These are phyloP conservation scores for Rhynchomys soricoides DNA, from an alignment of 2,113 vertebrate species.

Conservation along the genomic window DNA sequence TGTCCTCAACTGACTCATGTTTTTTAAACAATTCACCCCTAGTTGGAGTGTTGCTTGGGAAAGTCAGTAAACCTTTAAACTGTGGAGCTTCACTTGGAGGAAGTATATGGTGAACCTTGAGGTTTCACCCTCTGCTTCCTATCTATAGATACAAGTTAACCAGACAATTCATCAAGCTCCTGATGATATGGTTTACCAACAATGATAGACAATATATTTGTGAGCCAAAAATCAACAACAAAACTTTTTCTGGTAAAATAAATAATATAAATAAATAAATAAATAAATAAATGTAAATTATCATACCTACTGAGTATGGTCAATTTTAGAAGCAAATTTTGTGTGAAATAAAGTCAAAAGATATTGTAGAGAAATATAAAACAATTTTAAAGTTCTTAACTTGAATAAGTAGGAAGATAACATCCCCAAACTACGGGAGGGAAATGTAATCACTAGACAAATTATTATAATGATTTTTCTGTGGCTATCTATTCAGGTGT, in stretches of 20 bases:
- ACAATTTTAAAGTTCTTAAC: neutral
- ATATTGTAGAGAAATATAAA: neutral
- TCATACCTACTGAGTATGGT: neutral
- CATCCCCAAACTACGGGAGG: neutral
- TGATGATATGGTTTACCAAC: neutral
- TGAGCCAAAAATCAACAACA: neutral
- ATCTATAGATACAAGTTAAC: neutral
- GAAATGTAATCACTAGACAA: conserved; percentile 32
- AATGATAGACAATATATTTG: neutral
- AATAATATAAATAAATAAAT: neutral
- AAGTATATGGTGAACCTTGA: neutral
- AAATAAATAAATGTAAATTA: neutral
- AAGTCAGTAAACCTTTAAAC: neutral
- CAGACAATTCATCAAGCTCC: neutral
- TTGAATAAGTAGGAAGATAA: conserved; percentile 9
- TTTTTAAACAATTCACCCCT: neutral
- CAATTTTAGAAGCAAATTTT: neutral
- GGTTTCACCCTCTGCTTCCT: neutral
- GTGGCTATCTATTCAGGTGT: conserved; percentile 8
- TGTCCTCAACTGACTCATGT: neutral
- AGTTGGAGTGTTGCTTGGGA: neutral
- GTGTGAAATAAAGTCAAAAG: neutral
- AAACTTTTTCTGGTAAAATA: neutral
- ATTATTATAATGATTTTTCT: conserved; percentile 31
- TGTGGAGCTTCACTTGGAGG: neutral